Conservation (phyloP, 2,113 vertebrate species). For the Lycaon pictus region DNA sequence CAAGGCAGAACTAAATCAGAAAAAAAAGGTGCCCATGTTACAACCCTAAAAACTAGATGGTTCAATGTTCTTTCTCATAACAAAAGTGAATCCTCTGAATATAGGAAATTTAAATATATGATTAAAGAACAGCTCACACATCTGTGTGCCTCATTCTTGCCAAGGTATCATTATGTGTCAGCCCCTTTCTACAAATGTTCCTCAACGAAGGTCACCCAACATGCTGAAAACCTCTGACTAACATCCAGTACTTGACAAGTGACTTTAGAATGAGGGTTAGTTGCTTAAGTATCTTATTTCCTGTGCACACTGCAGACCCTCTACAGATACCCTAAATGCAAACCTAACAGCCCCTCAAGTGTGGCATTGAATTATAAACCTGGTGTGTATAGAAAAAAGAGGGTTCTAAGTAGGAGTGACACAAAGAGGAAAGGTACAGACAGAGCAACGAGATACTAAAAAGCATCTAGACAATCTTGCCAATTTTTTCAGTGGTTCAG, state of each 20-base stretch:
- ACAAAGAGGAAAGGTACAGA: conserved; percentile 9
- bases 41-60: conserved; percentile 36
- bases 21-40: conserved; percentile 27
- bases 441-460: neutral
- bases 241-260: conserved; percentile 1
- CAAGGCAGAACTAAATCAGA: conserved; percentile 10
- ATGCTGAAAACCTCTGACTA: conserved; percentile 2
- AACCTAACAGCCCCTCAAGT: neutral
- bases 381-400: neutral
- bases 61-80: conserved; percentile 59
- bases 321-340: conserved; percentile 12
- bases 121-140: conserved; percentile 59
- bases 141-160: conserved; percentile 50
- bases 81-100: conserved; percentile 26
- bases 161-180: conserved; percentile 54
- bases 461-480: neutral
- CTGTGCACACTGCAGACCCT: neutral
- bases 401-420: neutral
- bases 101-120: conserved; percentile 32
- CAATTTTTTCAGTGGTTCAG: neutral
- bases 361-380: neutral
- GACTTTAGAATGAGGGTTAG: conserved; percentile 17
- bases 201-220: conserved; percentile 20
- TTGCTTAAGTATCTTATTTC: neutral
- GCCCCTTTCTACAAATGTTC: conserved; percentile 13